These are phyloP conservation scores for Erynnis tages DNA, from an alignment of 2,888 invertebrate genomes.

Conservation along the genomic window DNA sequence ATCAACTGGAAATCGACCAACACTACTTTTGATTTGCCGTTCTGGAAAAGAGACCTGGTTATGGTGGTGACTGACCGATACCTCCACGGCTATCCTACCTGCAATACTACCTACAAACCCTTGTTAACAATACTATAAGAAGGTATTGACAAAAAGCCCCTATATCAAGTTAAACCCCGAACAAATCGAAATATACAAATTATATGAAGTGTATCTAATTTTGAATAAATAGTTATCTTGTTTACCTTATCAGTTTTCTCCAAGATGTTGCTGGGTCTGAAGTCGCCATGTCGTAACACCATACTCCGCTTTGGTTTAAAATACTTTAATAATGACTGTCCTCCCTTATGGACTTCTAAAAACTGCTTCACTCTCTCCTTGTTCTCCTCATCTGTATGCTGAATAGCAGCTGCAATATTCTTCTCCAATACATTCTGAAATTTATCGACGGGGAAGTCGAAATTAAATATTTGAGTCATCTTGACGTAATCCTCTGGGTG, in stretches of 20 bases:
- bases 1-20: conserved; percentile 42
- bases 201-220: too few species aligned
- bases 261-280: conserved; percentile 39
- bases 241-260: conserved; percentile 29
- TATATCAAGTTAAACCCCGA: too few species aligned
- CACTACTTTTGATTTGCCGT: conserved; percentile 36
- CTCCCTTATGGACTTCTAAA: conserved; percentile 23
- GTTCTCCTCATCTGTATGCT: conserved; percentile 37
- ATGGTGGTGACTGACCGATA: too few species aligned
- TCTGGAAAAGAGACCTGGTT: too few species aligned
- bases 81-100: too few species aligned
- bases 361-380: conserved; percentile 39
- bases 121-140: too few species aligned
- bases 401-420: conserved; percentile 31
- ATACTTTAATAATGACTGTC: too few species aligned
- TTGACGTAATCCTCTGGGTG: conserved; percentile 41
- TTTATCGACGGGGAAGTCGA: conserved; percentile 16
- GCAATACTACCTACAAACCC: too few species aligned
- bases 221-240: too few species aligned
- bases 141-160: too few species aligned
- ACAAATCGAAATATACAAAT: too few species aligned
- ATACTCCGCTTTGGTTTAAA: conserved; percentile 33
- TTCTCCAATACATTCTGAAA: conserved; percentile 27
- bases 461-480: conserved; percentile 3
- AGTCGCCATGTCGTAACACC: conserved; percentile 37